Evolutionary conservation across 2,888 invertebrate genomes (phyloP), one percentile per base, ranked within the genome.

Genomic region (Cerastis rubricosa): DNA sequence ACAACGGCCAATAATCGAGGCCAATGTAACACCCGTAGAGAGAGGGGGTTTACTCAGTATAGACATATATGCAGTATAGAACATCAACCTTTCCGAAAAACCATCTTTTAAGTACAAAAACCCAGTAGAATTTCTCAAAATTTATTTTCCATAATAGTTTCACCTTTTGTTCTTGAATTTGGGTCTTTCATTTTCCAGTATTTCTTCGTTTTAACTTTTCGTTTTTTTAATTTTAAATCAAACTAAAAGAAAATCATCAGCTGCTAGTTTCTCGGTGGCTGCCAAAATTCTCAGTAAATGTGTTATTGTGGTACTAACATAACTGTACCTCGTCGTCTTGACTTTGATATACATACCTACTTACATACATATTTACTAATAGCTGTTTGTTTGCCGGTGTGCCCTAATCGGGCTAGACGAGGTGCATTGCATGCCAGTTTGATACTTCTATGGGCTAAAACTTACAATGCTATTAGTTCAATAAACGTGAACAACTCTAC

Each of bases 221-320:
- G n/a, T 71, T 47, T 71, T n/a, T 63, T 64, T 5, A 49, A 68
- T 78, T 69, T 63, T 17, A 73, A 78, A 79, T 70, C 2, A 47
- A 67, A 64, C 19, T 17, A 40, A 64, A 74, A 67, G 25, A 64
- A 69, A 76, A 71, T 76, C 63, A 63, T 81, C 67, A 67, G 76
- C 66, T 76, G 63, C 17, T 45, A 17, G 49, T 66, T 61, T 71
- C 57, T 64, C 57, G 59, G 12, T 40, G n/a, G 77, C 59, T 83
- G 83, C 83, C 83, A 85, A 85, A 67, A 83, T 85, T 83, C 83
- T 57, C 59, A 17, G 67, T 71, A 51, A 85, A 83, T 77, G 70
- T 82, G 71, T 81, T 81, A 81, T 81, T 83, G 82, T 85, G 54
- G 63, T 81, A 68, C 40, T 40, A 35, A 64, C 57, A 47, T 71